Evolutionary conservation across 1,140 invertebrate genomes (phyloP), one percentile per base, ranked within the genome.

Genomic region (Lordiphosa mommai): DNA sequence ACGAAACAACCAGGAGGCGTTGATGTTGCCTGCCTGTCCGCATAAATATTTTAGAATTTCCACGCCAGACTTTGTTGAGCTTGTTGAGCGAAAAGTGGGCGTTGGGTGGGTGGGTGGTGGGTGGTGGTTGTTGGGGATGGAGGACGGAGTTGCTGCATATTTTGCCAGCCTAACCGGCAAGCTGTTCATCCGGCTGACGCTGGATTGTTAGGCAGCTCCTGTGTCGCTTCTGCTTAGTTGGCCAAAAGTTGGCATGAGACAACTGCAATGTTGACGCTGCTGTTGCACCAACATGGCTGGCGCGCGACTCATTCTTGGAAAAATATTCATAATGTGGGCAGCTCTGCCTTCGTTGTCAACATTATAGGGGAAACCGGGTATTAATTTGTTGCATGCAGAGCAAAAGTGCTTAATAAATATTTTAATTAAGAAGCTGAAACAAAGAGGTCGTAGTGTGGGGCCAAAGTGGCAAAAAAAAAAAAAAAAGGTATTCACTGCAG

Each of bases 41-140:
- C 76, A 80, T 80, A 76, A 80, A 80, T 84, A 80, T 80, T 82
- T 80, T 80, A 80, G 76, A 82, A 70, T 61, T 76, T 71, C 12
- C 66, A 70, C 41, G 49, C 48, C 56, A 66, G 51, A 61, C 53
- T 65, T 52, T 53, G 56, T 47, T 57, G 30, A 20, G 55, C 40
- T 56, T 50, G 55, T 32, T 51, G 38, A 60, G 40, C 23, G 23
- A 4, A 27, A 27, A 6, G 20, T 23, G 44, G 13, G 2, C 16
- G 4, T n/a, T n/a, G n/a, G 16, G 16, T 4, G 14, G 13, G 9
- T 4, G 1, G 6, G 41, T 3, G 5, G 10, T 5, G 6, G n/a
- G 16, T 12, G 27, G 6, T 9, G 14, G 7, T 0, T 3, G 7
- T 13, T n/a, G 1, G n/a, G 34, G 14, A 1, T 7, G 14, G 16